Base-by-base conservation (phyloP, 2,797 vertebrate genomes). In the Amblyraja radiata region DNA sequence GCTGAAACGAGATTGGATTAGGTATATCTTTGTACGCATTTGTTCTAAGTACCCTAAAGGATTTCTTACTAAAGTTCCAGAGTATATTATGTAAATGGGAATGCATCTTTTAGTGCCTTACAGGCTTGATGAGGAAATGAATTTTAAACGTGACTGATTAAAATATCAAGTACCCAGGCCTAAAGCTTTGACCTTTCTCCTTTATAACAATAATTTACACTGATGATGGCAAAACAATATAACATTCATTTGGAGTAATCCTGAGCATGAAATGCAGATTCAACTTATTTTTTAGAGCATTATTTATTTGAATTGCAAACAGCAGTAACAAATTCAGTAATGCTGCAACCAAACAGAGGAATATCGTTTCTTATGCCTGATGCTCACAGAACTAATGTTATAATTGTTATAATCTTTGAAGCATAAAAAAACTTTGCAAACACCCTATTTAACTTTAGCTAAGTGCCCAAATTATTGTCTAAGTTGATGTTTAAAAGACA, bases 1-100 rank as follows among this genome's bases (percentile, higher is more conserved):
- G 96, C 97, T 97, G 97, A 97, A 99, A 98, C 98, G 97, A 99
- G 98, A 99, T 99, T 99, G 99, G 99, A 99, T 99, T 99, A 99
- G 98, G 97, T 98, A 98, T 99, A 99, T 98, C 99, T 98, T 98
- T 97, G 97, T 97, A 96, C 96, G 97, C 97, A 97, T 97, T 99
- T 98, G 98, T 99, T 98, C 98, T 97, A 98, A 97, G 97, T 97
- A 97, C 98, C 99, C 98, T 98, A 97, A 96, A 99, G 99, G 98
- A 98, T 96, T 96, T 96, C 96, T 97, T 96, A 96, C 96, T 96
- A 97, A 54, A 98, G 96, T 97, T 97, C 98, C 97, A 97, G 97
- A 98, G 98, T 98, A 99, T 98, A 98, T 99, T 99, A 99, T 99
- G 98, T 97, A 98, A 99, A 99, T 99, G 94, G 91, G 95, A 95